phyloP scores from a whole-genome alignment of 2,888 invertebrate genomes.

The Tipula confusa region DNA sequence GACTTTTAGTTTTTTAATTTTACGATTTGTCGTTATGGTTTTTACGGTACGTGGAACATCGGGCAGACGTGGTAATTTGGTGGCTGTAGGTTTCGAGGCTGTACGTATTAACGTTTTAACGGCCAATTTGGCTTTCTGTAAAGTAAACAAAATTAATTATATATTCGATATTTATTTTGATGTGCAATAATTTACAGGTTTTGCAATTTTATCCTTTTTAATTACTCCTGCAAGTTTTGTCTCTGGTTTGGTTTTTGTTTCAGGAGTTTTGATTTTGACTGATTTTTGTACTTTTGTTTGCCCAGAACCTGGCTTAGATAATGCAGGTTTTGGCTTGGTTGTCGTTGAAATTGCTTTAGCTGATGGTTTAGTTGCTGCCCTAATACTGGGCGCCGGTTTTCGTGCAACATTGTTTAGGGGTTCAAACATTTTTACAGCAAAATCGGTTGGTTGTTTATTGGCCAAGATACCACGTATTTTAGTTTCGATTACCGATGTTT shows the following conservation, averaged over 20 bases:
- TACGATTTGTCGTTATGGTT: neutral
- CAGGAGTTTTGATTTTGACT: neutral
- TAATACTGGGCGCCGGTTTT: neutral
- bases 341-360: neutral
- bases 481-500: neutral
- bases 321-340: too few species aligned
- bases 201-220: neutral
- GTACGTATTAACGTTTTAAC: neutral
- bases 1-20: neutral
- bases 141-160: neutral
- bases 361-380: neutral
- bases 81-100: neutral
- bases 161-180: neutral
- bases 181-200: neutral
- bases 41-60: too few species aligned
- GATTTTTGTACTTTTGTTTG: neutral
- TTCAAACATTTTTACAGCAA: neutral
- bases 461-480: neutral
- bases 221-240: neutral
- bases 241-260: neutral
- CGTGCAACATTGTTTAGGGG: neutral
- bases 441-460: neutral
- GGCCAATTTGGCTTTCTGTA: neutral
- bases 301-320: neutral
- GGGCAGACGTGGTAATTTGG: neutral